phyloP scores from a whole-genome alignment of 1,140 invertebrate genomes.

The Rhopalosiphum maidis region DNA sequence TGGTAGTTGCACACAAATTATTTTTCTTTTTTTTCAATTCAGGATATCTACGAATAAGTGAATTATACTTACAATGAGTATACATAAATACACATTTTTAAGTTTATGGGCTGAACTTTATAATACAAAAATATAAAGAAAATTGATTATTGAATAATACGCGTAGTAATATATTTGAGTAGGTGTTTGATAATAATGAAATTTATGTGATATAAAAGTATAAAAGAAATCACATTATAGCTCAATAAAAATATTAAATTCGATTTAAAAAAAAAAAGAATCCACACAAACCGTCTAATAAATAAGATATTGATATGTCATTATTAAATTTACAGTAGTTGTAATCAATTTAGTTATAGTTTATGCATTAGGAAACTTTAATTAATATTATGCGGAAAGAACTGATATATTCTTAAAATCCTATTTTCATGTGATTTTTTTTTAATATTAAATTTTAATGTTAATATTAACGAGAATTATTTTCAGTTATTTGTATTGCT shows the following conservation, averaged over 20 bases:
- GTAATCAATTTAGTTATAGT: neutral
- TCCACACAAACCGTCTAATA: neutral
- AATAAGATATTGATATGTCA: neutral
- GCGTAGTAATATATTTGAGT: neutral
- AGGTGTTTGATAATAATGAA: neutral
- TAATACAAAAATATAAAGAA: too few relatives aligned
- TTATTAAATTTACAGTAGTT: neutral
- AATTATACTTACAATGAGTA: too few relatives aligned
- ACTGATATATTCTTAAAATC: neutral
- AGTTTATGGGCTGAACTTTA: too few relatives aligned
- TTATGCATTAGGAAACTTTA: neutral
- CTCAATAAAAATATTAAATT: neutral
- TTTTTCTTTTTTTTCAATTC: neutral
- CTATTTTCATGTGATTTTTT: neutral
- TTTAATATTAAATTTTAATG: neutral
- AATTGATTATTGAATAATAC: too few relatives aligned
- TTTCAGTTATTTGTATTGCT: neutral
- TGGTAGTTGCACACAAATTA: neutral
- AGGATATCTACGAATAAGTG: too few relatives aligned
- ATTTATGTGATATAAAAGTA: neutral
- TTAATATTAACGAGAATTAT: neutral
- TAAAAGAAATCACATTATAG: neutral
- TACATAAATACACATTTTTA: too few relatives aligned
- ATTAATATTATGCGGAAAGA: neutral
- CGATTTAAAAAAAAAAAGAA: neutral